phyloP scores from a whole-genome alignment of 2,113 vertebrate species.

The Podarcis cretensis region DNA sequence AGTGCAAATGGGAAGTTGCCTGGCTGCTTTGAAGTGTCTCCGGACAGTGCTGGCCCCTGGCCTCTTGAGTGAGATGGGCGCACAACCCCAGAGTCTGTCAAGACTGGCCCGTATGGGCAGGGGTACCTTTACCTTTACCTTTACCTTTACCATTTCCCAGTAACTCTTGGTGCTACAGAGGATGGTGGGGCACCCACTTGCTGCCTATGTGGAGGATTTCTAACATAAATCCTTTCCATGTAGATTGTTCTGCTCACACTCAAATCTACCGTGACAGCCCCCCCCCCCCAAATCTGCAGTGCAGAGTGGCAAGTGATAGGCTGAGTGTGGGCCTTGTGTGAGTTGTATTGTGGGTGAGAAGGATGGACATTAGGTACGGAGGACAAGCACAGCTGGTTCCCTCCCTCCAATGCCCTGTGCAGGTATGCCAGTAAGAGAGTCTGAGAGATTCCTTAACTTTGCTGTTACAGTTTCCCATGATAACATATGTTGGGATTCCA shows the following conservation, averaged over 20 bases:
- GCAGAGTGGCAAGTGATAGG: not conserved
- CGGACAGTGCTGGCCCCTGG: too few relatives aligned
- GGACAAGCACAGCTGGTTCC: not conserved
- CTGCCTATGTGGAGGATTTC: not conserved
- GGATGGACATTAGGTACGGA: not conserved
- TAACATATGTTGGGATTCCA: not conserved
- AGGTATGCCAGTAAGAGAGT: not conserved
- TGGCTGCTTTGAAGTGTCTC: too few relatives aligned
- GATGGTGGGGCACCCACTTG: not conserved
- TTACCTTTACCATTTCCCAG: too few relatives aligned
- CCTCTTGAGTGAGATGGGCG: too few relatives aligned
- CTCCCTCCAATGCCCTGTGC: not conserved
- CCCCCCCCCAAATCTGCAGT: not conserved
- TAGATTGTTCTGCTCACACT: not conserved
- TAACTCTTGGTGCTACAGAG: constrained; percentile 13
- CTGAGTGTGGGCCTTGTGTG: not conserved
- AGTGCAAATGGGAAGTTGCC: not conserved
- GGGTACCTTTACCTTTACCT: too few relatives aligned
- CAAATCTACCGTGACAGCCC: not conserved
- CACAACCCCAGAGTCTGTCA: too few relatives aligned
- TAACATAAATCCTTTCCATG: not conserved
- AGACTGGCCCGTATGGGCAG: too few relatives aligned
- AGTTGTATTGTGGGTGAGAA: not conserved
- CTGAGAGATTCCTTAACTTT: not conserved
- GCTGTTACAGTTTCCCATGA: not conserved